phyloP scores from a whole-genome alignment of 2,113 vertebrate species.

The Lamprotornis superbus region DNA sequence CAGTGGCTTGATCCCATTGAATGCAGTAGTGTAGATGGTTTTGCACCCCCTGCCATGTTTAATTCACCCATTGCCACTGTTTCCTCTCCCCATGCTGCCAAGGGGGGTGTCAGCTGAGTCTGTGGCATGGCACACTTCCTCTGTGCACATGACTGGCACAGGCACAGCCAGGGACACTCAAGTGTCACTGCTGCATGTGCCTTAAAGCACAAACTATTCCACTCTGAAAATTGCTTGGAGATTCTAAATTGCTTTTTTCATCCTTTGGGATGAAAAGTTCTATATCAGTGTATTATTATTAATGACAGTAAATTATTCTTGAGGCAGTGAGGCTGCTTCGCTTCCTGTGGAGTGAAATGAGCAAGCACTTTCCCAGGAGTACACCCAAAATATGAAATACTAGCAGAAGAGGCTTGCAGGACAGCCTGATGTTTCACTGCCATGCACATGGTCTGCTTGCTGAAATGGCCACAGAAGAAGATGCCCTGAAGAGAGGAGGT shows the following conservation, averaged over 20 bases:
- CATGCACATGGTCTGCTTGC: not conserved
- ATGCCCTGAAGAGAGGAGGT: not conserved
- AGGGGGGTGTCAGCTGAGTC: not conserved
- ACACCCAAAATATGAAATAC: not conserved
- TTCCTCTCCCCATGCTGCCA: not conserved
- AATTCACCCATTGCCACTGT: not conserved
- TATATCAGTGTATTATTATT: conserved; percentile 41
- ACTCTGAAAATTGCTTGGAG: conserved; percentile 39
- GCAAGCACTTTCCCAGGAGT: not conserved
- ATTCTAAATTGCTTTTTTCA: conserved; percentile 52
- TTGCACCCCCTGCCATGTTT: not conserved
- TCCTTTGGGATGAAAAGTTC: conserved; percentile 49
- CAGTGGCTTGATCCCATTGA: not conserved
- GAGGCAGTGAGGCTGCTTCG: not conserved
- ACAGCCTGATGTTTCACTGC: not conserved
- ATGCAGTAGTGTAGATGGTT: not conserved
- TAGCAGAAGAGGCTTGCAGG: not conserved
- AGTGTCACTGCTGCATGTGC: not conserved
- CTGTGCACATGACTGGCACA: accelerated
- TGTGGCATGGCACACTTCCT: not conserved
- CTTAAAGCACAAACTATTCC: conserved; percentile 27
- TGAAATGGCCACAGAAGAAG: not conserved
- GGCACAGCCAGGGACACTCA: not conserved
- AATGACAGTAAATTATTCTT: conserved; percentile 56
- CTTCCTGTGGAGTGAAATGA: not conserved